Base-by-base conservation (phyloP, 2,888 invertebrate genomes). In the Chalcosyrphus nemorum region DNA sequence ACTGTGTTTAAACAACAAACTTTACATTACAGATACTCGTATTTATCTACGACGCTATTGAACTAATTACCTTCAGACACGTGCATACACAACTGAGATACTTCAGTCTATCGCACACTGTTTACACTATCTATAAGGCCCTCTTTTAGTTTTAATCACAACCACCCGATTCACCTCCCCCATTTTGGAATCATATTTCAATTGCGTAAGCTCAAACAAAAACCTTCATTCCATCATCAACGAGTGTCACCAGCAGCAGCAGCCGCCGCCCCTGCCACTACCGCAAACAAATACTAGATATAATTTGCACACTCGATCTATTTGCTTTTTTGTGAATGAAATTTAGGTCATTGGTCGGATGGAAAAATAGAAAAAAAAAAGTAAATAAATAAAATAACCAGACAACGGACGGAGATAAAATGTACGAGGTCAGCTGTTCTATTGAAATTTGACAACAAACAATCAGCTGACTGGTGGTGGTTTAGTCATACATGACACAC, bases 291-390 rank as follows among this genome's bases (percentile, higher is more conserved):
- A 70, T 56, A 76, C 29, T 61, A 52, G 66, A 66, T 47, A 50
- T 59, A 54, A 76, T 76, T 76, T 54, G 68, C 61, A 61, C 68
- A 70, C 70, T 77, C 70, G 54, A 77, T 70, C 70, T 77, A 70
- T 77, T 77, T 77, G 38, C 61, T 77, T 70, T 56, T 59, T 52
- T 45, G 70, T 77, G 77, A 77, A 77, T 77, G 70, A 70, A 77
- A 77, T 70, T 56, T 77, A 56, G 77, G 77, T 77, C 77, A 77
- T 61, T 70, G 68, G 59, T 61, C 59, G 59, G 24, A 77, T 68
- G 56, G 57, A 13, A 56, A 66, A 65, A 63, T 63, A 63, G 63
- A 47, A 43, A 45, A 45, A 54, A 1, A 13, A 21, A 54, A 19
- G n/a, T n/a, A 5, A 15, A 21, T 21, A 15, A 11, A 29, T 29